A percentile compares a stretch with the other conserved stretches of the same genome.
Evolutionary conservation across 2,113 vertebrate species (phyloP).

Genomic region (Dasyurus viverrinus): DNA sequence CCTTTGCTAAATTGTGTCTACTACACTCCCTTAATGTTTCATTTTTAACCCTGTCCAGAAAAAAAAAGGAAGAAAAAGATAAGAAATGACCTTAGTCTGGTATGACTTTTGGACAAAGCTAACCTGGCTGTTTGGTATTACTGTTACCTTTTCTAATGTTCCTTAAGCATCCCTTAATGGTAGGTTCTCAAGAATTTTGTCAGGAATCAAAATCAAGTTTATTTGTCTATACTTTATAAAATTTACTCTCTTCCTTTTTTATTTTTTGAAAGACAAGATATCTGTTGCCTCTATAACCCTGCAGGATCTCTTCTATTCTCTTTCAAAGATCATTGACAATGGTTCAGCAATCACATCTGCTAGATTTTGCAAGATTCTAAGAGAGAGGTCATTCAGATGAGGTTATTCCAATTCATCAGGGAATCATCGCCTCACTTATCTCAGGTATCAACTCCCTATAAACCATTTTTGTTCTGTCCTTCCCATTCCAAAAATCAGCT

Average conservation of each 20-base stretch:
- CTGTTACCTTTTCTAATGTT: not conserved
- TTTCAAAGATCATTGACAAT: not conserved
- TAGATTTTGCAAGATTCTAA: not conserved
- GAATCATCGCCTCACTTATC: not conserved
- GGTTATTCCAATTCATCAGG: not conserved
- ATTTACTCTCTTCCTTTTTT: not conserved
- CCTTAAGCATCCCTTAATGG: not conserved
- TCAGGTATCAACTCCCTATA: not conserved
- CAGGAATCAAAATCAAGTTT: not conserved
- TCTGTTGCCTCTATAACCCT: not conserved
- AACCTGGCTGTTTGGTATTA: not conserved
- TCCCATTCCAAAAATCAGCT: not conserved
- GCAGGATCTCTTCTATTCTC: not conserved
- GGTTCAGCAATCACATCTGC: not conserved
- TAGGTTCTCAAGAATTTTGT: not conserved
- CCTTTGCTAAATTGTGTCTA: not conserved
- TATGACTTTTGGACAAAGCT: not conserved
- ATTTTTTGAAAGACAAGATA: not conserved
- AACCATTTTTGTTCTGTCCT: not conserved
- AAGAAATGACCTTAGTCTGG: not conserved
- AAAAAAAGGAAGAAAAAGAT: not conserved
- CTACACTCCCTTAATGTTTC: not conserved
- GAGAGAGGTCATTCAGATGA: not conserved
- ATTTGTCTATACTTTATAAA: not conserved
- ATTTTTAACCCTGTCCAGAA: not conserved